Base-by-base conservation (phyloP, 2,797 vertebrate species). In the Bothrops alternatus region DNA sequence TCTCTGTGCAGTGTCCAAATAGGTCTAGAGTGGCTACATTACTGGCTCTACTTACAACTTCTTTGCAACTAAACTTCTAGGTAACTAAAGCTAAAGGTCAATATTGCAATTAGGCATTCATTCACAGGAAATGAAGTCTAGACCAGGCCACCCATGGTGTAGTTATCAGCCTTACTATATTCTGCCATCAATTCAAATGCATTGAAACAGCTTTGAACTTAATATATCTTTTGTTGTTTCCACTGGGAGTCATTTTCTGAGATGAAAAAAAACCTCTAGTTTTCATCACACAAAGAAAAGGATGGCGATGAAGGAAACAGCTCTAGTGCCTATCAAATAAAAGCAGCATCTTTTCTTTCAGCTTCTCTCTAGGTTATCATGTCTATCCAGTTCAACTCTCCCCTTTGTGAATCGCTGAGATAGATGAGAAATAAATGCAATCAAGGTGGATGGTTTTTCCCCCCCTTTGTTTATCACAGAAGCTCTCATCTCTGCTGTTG, bases 361-460 rank as follows among this genome's bases (percentile, higher is more conserved):
- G 50, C 69, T 55, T 94, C 94, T 93, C 93, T 60, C 90, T 94
- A 73, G 93, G 89, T 92, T 95, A 93, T 93, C 95, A 86, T 96
- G 90, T 90, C 94, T 93, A 94, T 95, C 94, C 93, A 88, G 94
- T 96, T 96, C 91, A 96, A 93, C 91, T 91, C 94, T 90, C 63
- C 58, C 53, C 95, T 96, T 93, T 88, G 88, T 89, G 95, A 94
- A 92, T 90, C 93, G 96, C 95, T 53, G 91, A 93, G 93, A 91
- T 91, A 95, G 95, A 95, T 97, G 96, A 96, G 95, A 91, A 95
- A 6, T 60, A 7, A 93, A 93, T 96, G 95, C 94, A 97, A 90
- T 96, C 96, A 95, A 95, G 85, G 90, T 56, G 91, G 82, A 90
- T 95, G 47, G 11, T 10, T 82, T n/a, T n/a, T n/a, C n/a, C n/a